Base-by-base conservation (phyloP, 2,888 invertebrate genomes). In the Nudaria mundana region DNA sequence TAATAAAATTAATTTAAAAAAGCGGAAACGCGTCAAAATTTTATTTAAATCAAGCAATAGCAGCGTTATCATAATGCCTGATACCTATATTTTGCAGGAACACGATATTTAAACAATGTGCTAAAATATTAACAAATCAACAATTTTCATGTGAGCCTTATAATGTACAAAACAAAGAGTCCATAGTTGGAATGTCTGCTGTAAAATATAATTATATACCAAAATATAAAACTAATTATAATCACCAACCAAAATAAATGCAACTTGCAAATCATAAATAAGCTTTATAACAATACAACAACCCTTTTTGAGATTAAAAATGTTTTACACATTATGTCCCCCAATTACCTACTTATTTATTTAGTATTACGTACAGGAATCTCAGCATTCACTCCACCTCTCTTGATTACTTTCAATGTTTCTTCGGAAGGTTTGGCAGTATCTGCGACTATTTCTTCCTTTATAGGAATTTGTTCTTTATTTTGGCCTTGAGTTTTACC, bases 381-480 rank as follows among this genome's bases (percentile, higher is more conserved):
- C 56, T 87, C 89, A 13, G 77, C 66, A 1, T 89, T 89, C 6
- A 42, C 33, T 7, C 92, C 92, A 41, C 81, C 89, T 57, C 89
- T 91, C 59, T 87, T 91, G 40, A 92, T 92, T 2, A 92, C 90
- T 74, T 91, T 92, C 15, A 92, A 78, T 32, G 83, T 90, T 50
- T 90, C 89, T 43, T 83, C 81, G 52, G 71, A 71, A 1, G 91
- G 91, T 38, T 90, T 89, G 12, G 74, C 71, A 0, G 90, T 90
- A 55, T 92, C 92, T 0, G 82, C 79, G 2, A 83, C 81, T 43
- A 91, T 90, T 31, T 89, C 78, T 63, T 92, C 91, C 40, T 75
- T 77, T 7, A 92, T 88, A 3, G 92, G 91, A 40, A 81, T 85
- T 50, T 73, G 63, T 45, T 77, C 66, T 44, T 50, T 44, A 34